A percentile compares a stretch with the other conserved stretches of the same genome.
These are phyloP conservation scores for Choristoneura rosaceana DNA, from an alignment of 2,888 invertebrate species.

Conservation along the genomic window DNA sequence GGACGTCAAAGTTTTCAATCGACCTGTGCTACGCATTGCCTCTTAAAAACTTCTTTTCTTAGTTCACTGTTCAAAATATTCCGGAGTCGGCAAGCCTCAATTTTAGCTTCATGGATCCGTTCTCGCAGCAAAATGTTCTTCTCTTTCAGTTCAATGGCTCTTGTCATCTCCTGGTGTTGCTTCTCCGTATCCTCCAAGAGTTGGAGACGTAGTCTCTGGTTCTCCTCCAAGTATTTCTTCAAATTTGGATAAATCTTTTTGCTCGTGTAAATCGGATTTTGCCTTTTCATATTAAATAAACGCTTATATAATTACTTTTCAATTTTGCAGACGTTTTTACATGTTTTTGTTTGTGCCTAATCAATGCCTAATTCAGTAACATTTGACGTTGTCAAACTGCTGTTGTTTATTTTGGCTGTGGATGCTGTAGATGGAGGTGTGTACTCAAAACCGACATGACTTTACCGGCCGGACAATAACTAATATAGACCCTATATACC, in stretches of 20 bases:
- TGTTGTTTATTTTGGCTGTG: neutral
- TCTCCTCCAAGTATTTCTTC: conserved; percentile 56
- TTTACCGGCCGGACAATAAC: too few relatives aligned
- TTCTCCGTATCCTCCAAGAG: conserved; percentile 65
- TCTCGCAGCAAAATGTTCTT: conserved; percentile 58
- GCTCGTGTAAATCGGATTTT: conserved; percentile 44
- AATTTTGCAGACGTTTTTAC: conserved; percentile 13
- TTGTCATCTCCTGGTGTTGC: conserved; percentile 76
- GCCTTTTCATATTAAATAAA: conserved; percentile 50
- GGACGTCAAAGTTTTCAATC: conserved; percentile 52
- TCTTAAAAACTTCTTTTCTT: conserved; percentile 7
- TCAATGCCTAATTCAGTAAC: neutral
- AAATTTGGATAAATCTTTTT: conserved; percentile 46
- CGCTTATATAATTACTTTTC: neutral
- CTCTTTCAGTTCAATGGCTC: conserved; percentile 72
- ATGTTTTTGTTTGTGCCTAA: conserved; percentile 1
- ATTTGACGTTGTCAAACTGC: neutral
- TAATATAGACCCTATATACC: too few relatives aligned
- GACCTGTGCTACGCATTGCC: conserved; percentile 41
- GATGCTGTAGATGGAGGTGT: too few relatives aligned
- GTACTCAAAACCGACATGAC: too few relatives aligned
- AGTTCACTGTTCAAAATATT: conserved; percentile 47
- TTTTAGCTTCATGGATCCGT: conserved; percentile 57
- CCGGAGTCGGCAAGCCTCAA: conserved; percentile 53
- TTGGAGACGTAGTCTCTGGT: conserved; percentile 54